Evolutionary conservation across 2,888 invertebrate species (phyloP).

Genomic region (Nymphalis urticae): DNA sequence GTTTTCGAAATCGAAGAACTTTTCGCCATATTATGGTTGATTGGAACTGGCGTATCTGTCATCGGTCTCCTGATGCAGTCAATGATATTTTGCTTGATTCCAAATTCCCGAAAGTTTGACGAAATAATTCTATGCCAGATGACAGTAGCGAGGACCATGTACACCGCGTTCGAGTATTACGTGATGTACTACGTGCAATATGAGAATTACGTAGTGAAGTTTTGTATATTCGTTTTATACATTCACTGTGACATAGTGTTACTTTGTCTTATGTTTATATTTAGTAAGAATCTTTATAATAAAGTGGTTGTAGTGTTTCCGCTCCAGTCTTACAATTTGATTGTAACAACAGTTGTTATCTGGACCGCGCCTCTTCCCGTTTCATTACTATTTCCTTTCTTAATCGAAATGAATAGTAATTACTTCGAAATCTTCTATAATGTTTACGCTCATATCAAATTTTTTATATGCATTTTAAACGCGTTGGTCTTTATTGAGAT

Average conservation of each 20-base stretch:
- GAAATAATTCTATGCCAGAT: constrained; percentile 59
- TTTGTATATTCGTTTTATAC: constrained; percentile 46
- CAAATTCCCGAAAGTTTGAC: constrained; percentile 56
- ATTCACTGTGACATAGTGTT: constrained; percentile 56
- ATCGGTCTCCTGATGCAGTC: constrained; percentile 51
- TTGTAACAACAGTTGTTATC: constrained; percentile 43
- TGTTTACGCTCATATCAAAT: constrained; percentile 51
- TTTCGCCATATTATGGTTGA: constrained; percentile 46
- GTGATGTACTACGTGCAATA: constrained; percentile 34
- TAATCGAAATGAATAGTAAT: constrained; percentile 33
- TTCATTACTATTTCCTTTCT: constrained; percentile 46
- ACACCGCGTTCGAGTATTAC: constrained; percentile 51
- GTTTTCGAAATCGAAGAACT: constrained; percentile 23
- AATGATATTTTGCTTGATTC: constrained; percentile 45
- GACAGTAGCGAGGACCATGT: constrained; percentile 54
- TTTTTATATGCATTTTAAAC: constrained; percentile 52
- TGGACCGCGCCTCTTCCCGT: constrained; percentile 54
- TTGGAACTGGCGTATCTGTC: constrained; percentile 52
- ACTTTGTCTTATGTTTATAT: constrained; percentile 62
- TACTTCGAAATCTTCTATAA: constrained; percentile 45
- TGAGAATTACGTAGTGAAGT: constrained; percentile 24
- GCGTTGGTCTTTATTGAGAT: constrained; percentile 54
- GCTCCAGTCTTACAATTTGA: constrained; percentile 45
- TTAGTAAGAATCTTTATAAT: constrained; percentile 62
- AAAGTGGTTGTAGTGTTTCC: constrained; percentile 60